These are phyloP conservation scores for Mixornis gularis DNA, from an alignment of 2,113 vertebrate genomes.

Conservation along the genomic window DNA sequence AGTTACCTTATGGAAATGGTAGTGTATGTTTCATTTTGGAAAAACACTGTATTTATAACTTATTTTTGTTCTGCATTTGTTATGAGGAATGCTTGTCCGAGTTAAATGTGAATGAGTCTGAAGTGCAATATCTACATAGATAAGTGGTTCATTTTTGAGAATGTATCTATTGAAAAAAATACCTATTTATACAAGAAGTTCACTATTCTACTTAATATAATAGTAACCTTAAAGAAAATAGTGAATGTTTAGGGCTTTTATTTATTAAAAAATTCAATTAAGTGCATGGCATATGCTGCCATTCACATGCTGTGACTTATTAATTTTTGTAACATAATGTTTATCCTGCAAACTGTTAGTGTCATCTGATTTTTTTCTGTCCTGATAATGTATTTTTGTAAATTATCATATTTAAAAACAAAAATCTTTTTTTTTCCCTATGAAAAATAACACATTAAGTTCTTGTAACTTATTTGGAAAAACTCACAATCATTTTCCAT, in stretches of 20 bases:
- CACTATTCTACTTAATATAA: conserved; percentile 35
- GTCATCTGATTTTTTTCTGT: conserved; percentile 21
- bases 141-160: conserved; percentile 58
- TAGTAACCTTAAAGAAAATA: conserved; percentile 40
- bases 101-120: conserved; percentile 47
- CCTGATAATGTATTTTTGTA: conserved; percentile 54
- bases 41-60: conserved; percentile 59
- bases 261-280: conserved; percentile 30
- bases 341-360: background rate
- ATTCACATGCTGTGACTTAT: conserved; percentile 17
- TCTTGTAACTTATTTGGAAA: background rate
- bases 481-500: background rate
- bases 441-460: background rate
- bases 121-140: conserved; percentile 69
- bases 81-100: conserved; percentile 54
- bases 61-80: conserved; percentile 40
- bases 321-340: conserved; percentile 29
- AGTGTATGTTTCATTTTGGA: conserved; percentile 31
- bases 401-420: conserved; percentile 19
- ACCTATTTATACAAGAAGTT: conserved; percentile 42
- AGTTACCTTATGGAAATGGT: conserved; percentile 44
- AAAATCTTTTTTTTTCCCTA: background rate
- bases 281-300: conserved; percentile 46
- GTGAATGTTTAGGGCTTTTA: conserved; percentile 43
- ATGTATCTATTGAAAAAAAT: conserved; percentile 44